Base-by-base conservation (phyloP, 2,888 invertebrate genomes). In the Endotricha flammealis region DNA sequence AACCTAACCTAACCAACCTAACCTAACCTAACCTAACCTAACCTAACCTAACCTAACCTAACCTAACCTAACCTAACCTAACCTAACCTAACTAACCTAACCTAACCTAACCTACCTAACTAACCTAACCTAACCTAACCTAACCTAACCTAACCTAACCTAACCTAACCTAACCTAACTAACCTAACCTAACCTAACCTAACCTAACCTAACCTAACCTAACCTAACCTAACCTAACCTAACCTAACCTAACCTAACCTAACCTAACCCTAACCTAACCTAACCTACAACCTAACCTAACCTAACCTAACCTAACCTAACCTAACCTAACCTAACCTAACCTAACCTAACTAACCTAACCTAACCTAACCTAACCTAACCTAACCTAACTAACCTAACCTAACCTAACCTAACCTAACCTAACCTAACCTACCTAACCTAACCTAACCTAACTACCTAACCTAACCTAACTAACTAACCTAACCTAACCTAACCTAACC, bases 1-100 rank as follows among this genome's bases (percentile, higher is more conserved):
- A 38, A 38, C 38, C 38, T 38, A 38, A 38, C 38, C 38, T 38
- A 38, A 38, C 38, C 38, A 38, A 38, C 38, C 38, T 38, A 38
- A 38, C 38, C 38, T 38, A 32, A 31, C 38, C 38, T 36, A 36
- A 36, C 38, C 38, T 31, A 32, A 31, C 32, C 32, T 31, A 38
- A 33, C 32, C 29, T 38, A 38, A 38, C 37, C 37, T 37, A 37
- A 37, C 32, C 32, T 32, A 32, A 32, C 37, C 37, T 37, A 37
- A 37, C 37, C 37, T 37, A 37, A 37, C 37, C 38, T 37, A 37
- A 37, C 37, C 37, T 37, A 37, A 37, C 37, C 37, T 37, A 37
- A 37, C 37, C 37, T 37, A 37, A 37, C 37, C 37, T 37, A 38
- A 38, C 38, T 37, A 31, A 31, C 31, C 37, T 37, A 37, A 37